Percentiles rank a stretch among this genome's conserved stretches.
These are phyloP conservation scores for Zalophus californianus DNA, from an alignment of 2,797 vertebrate genomes.

Conservation along the genomic window DNA sequence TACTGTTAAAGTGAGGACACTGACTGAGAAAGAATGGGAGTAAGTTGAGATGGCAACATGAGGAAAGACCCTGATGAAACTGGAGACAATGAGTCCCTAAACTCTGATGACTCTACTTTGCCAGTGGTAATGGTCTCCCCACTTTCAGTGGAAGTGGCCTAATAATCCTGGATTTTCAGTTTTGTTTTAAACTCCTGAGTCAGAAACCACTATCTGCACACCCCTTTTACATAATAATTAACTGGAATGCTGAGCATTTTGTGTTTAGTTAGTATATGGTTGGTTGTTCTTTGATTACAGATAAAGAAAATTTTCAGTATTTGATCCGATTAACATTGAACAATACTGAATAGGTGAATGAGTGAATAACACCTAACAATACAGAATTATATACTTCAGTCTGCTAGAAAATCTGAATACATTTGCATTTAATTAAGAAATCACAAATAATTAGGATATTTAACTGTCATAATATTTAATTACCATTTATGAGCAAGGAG, in stretches of 20 bases:
- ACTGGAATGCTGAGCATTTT: background rate
- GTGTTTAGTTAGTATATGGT: background rate
- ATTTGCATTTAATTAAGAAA: conserved; percentile 31
- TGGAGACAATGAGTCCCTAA: background rate
- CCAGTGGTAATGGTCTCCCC: background rate
- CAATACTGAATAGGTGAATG: background rate
- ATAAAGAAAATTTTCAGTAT: background rate
- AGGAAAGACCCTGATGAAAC: background rate
- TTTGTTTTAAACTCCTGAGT: background rate
- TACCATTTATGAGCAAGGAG: background rate
- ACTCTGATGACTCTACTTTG: background rate
- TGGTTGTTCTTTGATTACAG: conserved; percentile 8
- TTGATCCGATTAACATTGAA: background rate
- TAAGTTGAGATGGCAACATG: background rate
- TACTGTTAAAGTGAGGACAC: background rate
- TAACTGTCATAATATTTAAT: background rate
- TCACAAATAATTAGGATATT: background rate
- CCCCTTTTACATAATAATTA: background rate
- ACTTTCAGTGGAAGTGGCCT: background rate
- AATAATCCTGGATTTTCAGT: background rate
- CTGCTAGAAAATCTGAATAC: background rate
- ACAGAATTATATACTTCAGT: background rate
- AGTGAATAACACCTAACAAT: background rate
- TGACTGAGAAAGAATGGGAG: background rate
- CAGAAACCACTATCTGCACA: background rate